phyloP scores from a whole-genome alignment of 2,797 vertebrate species.

The Premnoplex brunnescens region DNA sequence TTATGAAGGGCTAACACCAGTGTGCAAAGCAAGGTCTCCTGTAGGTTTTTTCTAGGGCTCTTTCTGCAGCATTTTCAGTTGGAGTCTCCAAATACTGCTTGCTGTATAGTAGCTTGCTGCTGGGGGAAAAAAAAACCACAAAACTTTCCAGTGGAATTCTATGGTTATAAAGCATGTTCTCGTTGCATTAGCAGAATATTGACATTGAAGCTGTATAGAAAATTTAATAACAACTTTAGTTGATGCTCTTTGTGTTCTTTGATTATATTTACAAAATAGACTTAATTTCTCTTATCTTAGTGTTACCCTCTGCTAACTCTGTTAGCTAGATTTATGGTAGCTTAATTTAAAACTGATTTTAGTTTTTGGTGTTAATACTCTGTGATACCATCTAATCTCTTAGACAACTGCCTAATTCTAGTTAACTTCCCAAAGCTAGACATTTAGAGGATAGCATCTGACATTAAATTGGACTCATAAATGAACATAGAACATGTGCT shows the following conservation, averaged over 20 bases:
- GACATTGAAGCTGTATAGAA: neutral
- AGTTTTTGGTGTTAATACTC: neutral
- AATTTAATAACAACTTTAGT: neutral
- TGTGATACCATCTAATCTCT: slow-evolving; percentile 44
- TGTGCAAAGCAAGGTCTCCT: neutral
- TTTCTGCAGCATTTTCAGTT: neutral
- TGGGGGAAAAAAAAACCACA: neutral
- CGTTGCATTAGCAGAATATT: neutral
- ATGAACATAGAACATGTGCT: neutral
- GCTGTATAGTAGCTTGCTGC: neutral
- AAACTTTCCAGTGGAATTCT: neutral
- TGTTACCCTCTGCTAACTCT: neutral
- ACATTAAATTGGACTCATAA: slow-evolving; percentile 11
- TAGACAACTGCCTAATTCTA: neutral
- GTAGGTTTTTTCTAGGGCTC: neutral
- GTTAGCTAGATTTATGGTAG: neutral
- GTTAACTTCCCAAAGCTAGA: slow-evolving; percentile 7
- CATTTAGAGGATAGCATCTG: neutral
- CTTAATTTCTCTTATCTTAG: neutral
- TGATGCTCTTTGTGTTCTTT: neutral
- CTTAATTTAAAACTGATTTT: neutral
- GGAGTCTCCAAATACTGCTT: neutral
- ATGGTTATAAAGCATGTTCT: neutral
- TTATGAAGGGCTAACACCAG: neutral
- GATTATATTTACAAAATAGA: neutral